Base-by-base conservation (phyloP, 2,113 vertebrate species). In the Channa maculata region DNA sequence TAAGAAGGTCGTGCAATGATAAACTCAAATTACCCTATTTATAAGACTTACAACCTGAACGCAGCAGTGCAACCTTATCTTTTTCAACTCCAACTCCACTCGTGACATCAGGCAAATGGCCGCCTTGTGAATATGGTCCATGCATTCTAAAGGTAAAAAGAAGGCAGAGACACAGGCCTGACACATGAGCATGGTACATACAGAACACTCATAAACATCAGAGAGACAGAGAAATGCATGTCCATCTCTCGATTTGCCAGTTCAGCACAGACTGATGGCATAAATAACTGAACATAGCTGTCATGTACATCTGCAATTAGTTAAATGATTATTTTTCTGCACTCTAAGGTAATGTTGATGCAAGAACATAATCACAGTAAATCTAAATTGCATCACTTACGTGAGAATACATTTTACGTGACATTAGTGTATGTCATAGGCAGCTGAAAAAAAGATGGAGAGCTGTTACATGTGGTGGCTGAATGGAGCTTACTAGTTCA, bases 401-500 rank as follows among this genome's bases (percentile, higher is more conserved):
- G 44, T 10, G 5, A 57, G 51, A 67, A 74, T 51, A 52, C 45
- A n/a, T 65, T 15, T 24, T 34, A 14, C 24, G 24, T 68, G 58
- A 36, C 34, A 59, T 63, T 52, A 79, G 76, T 8, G 33, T 8
- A 61, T 71, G 59, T 65, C 69, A 54, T 37, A 79, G n/a, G 24
- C 41, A 72, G 46, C 52, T 4, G 43, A 45, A 75, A 75, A 80
- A 74, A 44, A 86, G 83, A 75, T 75, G 67, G 63, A 67, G 10
- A 62, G 67, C 48, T 58, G 60, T 62, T 66, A 70, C 74, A 71
- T 79, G 65, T 60, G 74, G 55, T 79, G 71, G 43, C 70, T 76
- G 59, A 70, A 70, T 71, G 74, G 83, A 87, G 82, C 90, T 76
- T 80, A 79, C 52, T 71, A 82, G 5, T 75, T 86, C 79, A 90